Evolutionary conservation across 64 coral and sea anemone species (phyloP), one percentile per base, ranked within the genome.

Genomic region (Acropora yongei): DNA sequence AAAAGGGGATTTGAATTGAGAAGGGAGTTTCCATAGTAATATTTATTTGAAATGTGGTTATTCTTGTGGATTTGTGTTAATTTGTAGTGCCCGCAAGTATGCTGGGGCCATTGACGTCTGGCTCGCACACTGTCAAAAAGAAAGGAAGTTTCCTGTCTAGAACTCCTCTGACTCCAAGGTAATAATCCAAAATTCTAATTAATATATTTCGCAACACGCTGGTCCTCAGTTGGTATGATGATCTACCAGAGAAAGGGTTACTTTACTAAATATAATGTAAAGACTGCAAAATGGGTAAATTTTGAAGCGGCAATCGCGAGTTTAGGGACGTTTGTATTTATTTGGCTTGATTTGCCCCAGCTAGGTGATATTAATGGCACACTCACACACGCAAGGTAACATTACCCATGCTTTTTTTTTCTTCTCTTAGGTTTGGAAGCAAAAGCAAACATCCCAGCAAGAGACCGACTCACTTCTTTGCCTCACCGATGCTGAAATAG

Each of bases 91-190:
- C 89, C 5, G 89, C 95, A 88, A 99, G 97, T 86, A 99, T 99
- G 97, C 91, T 99, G 30, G 97, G 97, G 77, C 97, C 97, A 1
- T 49, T 95, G 51, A 90, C 80, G 1, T 78, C 71, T 72, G 72
- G 73, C 20, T 41, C 89, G 18, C 75, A 93, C 79, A 84, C 93
- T 72, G 94, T 99, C 12, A 99, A 99, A 86, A 99, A 99, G 88
- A 99, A 99, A 74, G 97, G 97, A 78, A 99, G 97, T 86, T 94
- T 99, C 47, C 97, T 99, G 40, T 72, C 90, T 77, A 92, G 97
- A 40, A 99, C 97, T 3, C 97, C 97, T 40, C 78, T 99, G 45
- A 99, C 97, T n/a, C 97, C 97, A 89, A 94, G 97, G 97, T 99
- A 99, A 80, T 47, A 2, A 30, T 30, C 30, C 30, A 30, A 30